A percentile compares a stretch with the other conserved stretches of the same genome.
Evolutionary conservation across 2,797 vertebrate genomes (phyloP).

Genomic region (Ceryle rudis): DNA sequence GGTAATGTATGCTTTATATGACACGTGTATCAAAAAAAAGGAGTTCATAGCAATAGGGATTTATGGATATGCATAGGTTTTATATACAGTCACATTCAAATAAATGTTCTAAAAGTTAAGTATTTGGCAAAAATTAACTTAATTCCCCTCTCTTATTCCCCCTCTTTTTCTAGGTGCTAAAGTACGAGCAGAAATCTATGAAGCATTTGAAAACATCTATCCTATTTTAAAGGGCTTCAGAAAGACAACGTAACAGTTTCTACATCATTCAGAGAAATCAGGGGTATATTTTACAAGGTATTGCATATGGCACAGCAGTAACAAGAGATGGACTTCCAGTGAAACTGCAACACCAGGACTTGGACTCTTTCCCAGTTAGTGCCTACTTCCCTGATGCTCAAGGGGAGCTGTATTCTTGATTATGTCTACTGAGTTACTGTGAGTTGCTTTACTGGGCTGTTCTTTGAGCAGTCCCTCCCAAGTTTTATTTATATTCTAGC

Average conservation of each 20-base stretch:
- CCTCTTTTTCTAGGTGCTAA: conserved; percentile 88
- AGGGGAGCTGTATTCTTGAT: conserved; percentile 50
- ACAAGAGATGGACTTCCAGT: conserved; percentile 33
- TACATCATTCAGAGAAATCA: conserved; percentile 6
- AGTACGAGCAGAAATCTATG: conserved; percentile 97
- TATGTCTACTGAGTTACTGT: conserved; percentile 66
- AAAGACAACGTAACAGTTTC: conserved; percentile 91
- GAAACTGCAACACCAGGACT: conserved; percentile 59
- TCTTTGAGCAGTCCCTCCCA: conserved; percentile 50
- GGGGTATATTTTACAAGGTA: conserved; percentile 60
- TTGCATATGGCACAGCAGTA: conserved; percentile 61
- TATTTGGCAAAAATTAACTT: background rate
- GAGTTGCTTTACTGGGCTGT: conserved; percentile 68
- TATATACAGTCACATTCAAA: background rate
- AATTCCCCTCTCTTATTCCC: background rate
- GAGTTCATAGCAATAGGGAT: background rate
- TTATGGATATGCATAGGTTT: background rate
- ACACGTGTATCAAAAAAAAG: background rate
- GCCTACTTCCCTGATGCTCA: conserved; percentile 39
- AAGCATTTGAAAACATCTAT: conserved; percentile 99
- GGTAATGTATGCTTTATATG: background rate
- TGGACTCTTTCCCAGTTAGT: conserved; percentile 66
- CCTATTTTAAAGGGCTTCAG: conserved; percentile 99
- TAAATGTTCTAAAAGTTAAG: background rate
- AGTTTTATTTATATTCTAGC: conserved; percentile 79